phyloP scores from a whole-genome alignment of 2,113 vertebrate species.

The Cyrtonyx montezumae region DNA sequence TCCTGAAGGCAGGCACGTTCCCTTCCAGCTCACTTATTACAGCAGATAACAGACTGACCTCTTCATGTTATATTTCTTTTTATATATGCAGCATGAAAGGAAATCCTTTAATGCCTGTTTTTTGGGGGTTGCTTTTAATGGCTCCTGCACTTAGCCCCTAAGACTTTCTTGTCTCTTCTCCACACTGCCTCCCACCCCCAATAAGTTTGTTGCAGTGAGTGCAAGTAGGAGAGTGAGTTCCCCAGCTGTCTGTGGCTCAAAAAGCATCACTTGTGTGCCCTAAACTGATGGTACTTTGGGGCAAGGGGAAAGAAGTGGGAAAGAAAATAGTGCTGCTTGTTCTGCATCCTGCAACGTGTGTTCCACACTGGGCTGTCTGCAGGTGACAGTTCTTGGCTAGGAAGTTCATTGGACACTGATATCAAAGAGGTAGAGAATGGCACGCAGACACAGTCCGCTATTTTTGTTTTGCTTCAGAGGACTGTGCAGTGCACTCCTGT shows the following conservation, averaged over 20 bases:
- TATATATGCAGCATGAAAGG: neutral
- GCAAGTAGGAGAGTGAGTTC: neutral
- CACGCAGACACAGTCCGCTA: neutral
- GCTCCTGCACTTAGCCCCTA: neutral
- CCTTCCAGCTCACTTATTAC: neutral
- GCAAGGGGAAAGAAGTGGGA: neutral
- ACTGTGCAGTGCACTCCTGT: neutral
- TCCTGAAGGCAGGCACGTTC: neutral
- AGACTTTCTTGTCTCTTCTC: constrained; percentile 10
- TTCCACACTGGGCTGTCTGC: neutral
- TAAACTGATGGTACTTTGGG: neutral
- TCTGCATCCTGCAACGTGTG: neutral
- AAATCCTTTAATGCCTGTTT: constrained; percentile 30
- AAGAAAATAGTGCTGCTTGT: neutral
- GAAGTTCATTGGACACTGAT: constrained; percentile 1
- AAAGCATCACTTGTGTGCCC: neutral
- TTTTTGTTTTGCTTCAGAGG: neutral
- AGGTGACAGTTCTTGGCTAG: neutral
- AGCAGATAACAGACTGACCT: neutral
- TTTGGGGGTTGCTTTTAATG: constrained; percentile 24
- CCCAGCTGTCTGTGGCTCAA: neutral
- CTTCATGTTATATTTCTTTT: neutral
- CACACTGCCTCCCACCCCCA: neutral
- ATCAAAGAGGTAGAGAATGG: neutral
- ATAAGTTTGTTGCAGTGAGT: neutral